Evolutionary conservation across 2,797 vertebrate genomes (phyloP).

Genomic region (Siniperca obscura): DNA sequence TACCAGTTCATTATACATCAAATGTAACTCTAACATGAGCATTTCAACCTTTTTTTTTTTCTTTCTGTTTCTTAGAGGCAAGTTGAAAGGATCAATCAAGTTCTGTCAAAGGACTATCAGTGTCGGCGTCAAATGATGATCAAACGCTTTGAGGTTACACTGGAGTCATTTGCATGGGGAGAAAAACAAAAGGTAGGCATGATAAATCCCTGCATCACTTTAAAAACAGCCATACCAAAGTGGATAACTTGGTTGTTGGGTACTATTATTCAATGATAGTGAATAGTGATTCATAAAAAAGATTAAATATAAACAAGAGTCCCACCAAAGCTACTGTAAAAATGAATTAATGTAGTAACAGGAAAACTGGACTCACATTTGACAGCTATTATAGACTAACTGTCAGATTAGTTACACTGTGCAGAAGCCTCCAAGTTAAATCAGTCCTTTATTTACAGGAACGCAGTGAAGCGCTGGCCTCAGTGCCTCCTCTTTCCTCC

Average conservation of each 20-base stretch:
- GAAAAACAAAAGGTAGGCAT: slow-evolving; percentile 86
- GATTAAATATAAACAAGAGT: neutral
- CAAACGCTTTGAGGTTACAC: slow-evolving; percentile 89
- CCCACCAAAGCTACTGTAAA: neutral
- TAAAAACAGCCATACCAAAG: neutral
- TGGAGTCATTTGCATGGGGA: slow-evolving; percentile 91
- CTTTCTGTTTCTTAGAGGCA: slow-evolving; percentile 52
- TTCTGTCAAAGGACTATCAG: slow-evolving; percentile 84
- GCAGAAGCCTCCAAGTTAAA: neutral
- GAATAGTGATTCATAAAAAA: neutral
- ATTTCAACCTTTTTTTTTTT: neutral
- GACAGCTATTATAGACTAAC: neutral
- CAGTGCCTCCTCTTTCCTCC: slow-evolving; percentile 72
- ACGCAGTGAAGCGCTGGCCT: slow-evolving; percentile 76
- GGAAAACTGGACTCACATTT: neutral
- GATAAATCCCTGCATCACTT: neutral
- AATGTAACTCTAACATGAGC: neutral
- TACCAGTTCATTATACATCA: neutral
- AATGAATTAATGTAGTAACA: neutral
- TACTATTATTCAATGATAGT: neutral
- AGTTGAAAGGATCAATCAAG: slow-evolving; percentile 73
- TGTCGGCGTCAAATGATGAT: slow-evolving; percentile 88
- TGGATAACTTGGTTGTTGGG: neutral
- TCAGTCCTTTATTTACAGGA: slow-evolving; percentile 73
- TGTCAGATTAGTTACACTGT: neutral